Evolutionary conservation across 2,888 invertebrate genomes (phyloP).

Genomic region (Eupithecia subumbrata): DNA sequence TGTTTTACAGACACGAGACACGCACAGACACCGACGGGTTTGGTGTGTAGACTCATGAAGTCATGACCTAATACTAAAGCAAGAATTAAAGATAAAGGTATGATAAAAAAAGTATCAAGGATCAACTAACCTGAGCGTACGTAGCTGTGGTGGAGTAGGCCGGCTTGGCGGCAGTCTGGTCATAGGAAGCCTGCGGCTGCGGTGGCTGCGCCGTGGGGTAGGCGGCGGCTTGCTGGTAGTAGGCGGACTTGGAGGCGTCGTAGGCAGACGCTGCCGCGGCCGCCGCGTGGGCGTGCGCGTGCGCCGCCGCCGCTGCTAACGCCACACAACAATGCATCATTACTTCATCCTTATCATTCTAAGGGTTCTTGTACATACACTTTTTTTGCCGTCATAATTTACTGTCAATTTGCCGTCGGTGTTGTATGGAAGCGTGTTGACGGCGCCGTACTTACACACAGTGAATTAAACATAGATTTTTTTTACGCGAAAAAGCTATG

Average conservation of each 20-base stretch:
- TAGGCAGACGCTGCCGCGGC: constrained; percentile 87
- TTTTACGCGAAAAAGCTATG: too few species aligned
- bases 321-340: neutral
- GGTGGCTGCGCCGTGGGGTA: constrained; percentile 86
- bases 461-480: too few species aligned
- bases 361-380: too few species aligned
- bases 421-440: too few species aligned
- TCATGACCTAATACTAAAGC: neutral
- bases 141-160: constrained; percentile 88
- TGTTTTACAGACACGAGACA: neutral
- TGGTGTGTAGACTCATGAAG: neutral
- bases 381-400: too few species aligned
- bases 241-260: constrained; percentile 92
- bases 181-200: constrained; percentile 84
- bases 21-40: neutral
- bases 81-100: neutral
- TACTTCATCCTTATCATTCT: neutral
- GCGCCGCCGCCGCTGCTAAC: constrained; percentile 65
- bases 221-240: constrained; percentile 91
- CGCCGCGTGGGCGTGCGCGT: constrained; percentile 78
- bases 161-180: constrained; percentile 85
- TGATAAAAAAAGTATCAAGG: neutral
- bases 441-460: too few species aligned
- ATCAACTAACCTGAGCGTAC: constrained; percentile 84
- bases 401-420: too few species aligned